Evolutionary conservation across 2,888 invertebrate species (phyloP), one percentile per base, ranked within the genome.

Genomic region (Agrotis exclamationis): DNA sequence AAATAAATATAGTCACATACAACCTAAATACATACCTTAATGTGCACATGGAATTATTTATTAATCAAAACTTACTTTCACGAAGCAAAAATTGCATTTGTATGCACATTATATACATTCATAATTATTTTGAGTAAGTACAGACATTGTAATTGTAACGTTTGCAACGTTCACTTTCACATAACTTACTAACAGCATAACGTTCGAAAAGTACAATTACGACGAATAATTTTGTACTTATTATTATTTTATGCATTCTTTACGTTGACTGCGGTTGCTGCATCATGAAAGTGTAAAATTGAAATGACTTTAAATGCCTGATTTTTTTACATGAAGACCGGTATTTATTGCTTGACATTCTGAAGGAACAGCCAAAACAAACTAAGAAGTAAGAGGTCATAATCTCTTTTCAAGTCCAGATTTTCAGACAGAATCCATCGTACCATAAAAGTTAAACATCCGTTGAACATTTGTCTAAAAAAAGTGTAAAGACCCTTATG

Each of bases 1-100:
- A 39, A 45, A 48, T 44, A 14, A 33, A 5, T 20, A 45, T 57
- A 13, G 39, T 56, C 53, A 54, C 54, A 60, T 6, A 28, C 56
- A 64, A 51, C 60, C 66, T 44, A 44, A 28, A 76, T 80, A 67
- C 78, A 75, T 62, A 64, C 80, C 70, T 51, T 58, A 70, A 53
- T 33, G 39, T 53, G 57, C 24, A 50, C 58, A 53, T 11, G 22
- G 60, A 80, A 75, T 80, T 18, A 53, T 48, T 80, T 16, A 50
- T 48, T 56, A 80, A 79, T 71, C 39, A 9, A 18, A 18, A 72
- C 77, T 79, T 69, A 76, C 81, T 16, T 56, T 22, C 53, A 22
- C 20, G 51, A 9, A 54, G 54, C 45, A 13, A 59, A 74, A 70
- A 39, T 39, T 63, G 44, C 54, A 65, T 80, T 64, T 72, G 68